Base-by-base conservation (phyloP, 2,797 vertebrate species). In the Ispidina lecontei region DNA sequence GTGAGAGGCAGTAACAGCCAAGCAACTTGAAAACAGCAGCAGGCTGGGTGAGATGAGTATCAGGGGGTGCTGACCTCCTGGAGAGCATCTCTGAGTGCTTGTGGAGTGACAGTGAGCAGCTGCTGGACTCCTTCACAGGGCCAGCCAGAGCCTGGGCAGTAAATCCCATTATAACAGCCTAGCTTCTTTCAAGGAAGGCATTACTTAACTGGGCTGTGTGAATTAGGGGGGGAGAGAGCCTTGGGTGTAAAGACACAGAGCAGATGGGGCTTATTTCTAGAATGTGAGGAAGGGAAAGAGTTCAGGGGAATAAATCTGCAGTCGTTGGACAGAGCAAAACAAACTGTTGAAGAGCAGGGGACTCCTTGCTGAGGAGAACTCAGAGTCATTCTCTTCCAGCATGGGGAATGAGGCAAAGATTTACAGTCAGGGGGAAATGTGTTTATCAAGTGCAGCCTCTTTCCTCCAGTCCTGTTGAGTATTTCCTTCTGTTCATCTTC, bases 241-340 rank as follows among this genome's bases (percentile, higher is more conserved):
- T 84, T 88, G 62, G 83, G 76, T 72, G 58, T 35, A 29, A 78
- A 41, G 89, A 95, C 70, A 80, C 35, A 91, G 67, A 92, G 72
- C 94, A 94, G 91, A 81, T 93, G 91, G 89, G 41, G 12, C 85
- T 95, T 95, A 95, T 94, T 96, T 95, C 93, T 79, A 92, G 65
- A 87, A 88, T 33, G 67, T 49, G 67, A 89, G 60, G 84, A 95
- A 94, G 92, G 71, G 73, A 89, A 94, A 73, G 63, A 88, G 94
- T 84, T 95, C 90, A 93, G 87, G 54, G 31, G n/a, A 67, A 81
- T 92, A 90, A 92, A 88, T 90, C 84, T 86, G 54, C 33, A 89
- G 47, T 69, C 91, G 55, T 65, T 91, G 91, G 86, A 67, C 81
- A 94, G 87, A 84, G 39, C 67, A 88, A 93, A 95, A 69, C 78